These are phyloP conservation scores for Tringa solitaria DNA, from an alignment of 2,113 vertebrate species.

Conservation along the genomic window DNA sequence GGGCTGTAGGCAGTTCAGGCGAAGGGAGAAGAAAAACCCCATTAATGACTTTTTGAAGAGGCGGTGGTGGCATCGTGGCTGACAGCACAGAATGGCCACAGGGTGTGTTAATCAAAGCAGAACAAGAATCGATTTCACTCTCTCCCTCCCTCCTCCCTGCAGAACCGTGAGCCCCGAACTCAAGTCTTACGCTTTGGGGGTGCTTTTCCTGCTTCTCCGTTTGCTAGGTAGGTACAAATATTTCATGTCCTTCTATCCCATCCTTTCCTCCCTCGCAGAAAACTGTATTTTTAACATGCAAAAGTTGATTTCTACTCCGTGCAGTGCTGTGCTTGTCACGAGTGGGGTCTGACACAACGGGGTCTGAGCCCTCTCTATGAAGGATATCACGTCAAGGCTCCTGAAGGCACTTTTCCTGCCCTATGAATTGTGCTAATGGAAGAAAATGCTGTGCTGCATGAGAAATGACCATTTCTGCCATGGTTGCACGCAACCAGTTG, in stretches of 20 bases:
- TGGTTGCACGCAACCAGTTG: not conserved
- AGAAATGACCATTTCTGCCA: not conserved
- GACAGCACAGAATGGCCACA: not conserved
- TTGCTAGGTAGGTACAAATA: slow-evolving; percentile 84
- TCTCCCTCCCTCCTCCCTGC: slow-evolving; percentile 34
- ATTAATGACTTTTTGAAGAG: slow-evolving; percentile 51
- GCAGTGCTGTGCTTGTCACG: not conserved
- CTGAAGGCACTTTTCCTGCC: not conserved
- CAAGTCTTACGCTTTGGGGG: slow-evolving; percentile 95
- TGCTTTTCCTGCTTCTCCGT: slow-evolving; percentile 93
- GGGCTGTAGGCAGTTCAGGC: slow-evolving; percentile 37
- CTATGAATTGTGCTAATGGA: not conserved
- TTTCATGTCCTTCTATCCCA: not conserved
- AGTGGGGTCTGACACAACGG: not conserved
- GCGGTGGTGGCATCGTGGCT: slow-evolving; percentile 44
- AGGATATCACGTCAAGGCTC: not conserved
- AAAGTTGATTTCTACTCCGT: not conserved
- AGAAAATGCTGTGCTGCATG: not conserved
- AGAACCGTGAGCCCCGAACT: slow-evolving; percentile 97
- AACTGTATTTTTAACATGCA: not conserved
- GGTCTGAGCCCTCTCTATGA: not conserved
- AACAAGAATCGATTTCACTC: slow-evolving; percentile 28
- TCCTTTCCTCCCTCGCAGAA: not conserved
- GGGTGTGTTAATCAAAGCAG: slow-evolving; percentile 56
- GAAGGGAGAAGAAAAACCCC: slow-evolving; percentile 7